Evolutionary conservation across 2,888 invertebrate species (phyloP).

Genomic region (Iselma pallidipennis): DNA sequence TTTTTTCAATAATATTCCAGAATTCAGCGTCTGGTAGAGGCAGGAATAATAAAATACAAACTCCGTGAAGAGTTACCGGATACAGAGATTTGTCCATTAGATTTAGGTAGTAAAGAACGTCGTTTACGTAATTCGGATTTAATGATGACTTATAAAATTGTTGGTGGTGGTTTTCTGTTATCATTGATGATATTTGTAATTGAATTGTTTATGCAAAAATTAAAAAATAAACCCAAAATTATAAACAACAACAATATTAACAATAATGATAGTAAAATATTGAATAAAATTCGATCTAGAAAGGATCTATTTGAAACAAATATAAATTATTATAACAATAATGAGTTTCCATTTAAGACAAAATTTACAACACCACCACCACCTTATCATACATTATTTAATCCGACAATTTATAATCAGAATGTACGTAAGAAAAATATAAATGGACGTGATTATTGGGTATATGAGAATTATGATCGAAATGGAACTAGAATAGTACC

Average conservation of each 20-base stretch:
- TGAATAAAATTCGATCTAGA: slow-evolving; percentile 5
- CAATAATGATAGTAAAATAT: slow-evolving; percentile 6
- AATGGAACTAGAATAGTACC: slow-evolving; percentile 74
- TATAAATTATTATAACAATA: slow-evolving; percentile 26
- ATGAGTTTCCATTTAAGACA: slow-evolving; percentile 7
- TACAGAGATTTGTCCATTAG: slow-evolving; percentile 78
- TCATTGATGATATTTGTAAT: slow-evolving; percentile 67
- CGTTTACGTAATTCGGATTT: slow-evolving; percentile 77
- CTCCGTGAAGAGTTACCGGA: slow-evolving; percentile 68
- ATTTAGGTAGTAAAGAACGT: slow-evolving; percentile 79
- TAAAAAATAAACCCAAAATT: slow-evolving; percentile 3
- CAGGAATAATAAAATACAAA: slow-evolving; percentile 74
- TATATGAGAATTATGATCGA: slow-evolving; percentile 62
- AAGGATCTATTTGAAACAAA: slow-evolving; percentile 19
- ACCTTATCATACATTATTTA: slow-evolving; percentile 66
- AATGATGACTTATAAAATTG: slow-evolving; percentile 77
- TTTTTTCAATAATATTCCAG: slow-evolving; percentile 57
- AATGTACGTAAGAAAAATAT: slow-evolving; percentile 62
- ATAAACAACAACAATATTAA: not conserved
- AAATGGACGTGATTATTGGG: slow-evolving; percentile 78
- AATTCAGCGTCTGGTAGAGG: slow-evolving; percentile 69
- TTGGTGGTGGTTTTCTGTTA: slow-evolving; percentile 69
- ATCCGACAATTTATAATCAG: slow-evolving; percentile 47
- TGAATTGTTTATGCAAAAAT: slow-evolving; percentile 58
- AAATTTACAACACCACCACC: slow-evolving; percentile 62